Conservation (phyloP, 2,888 invertebrate genomes). For the Tiliacea citrago region DNA sequence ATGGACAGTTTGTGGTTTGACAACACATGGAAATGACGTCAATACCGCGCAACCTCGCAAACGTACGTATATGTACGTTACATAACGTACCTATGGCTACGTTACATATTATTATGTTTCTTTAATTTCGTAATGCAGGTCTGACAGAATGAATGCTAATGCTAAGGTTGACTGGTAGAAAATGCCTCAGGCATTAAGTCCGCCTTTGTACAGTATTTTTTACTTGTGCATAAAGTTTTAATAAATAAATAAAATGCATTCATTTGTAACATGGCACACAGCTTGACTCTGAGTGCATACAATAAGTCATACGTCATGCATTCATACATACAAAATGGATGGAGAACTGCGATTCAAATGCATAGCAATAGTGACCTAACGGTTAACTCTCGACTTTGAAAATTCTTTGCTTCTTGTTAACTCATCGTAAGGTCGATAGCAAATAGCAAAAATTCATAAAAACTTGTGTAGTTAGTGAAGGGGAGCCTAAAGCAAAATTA, state of each 20-base stretch:
- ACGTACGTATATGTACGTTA: background rate
- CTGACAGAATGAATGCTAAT: too few relatives aligned
- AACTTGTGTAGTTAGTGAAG: too few relatives aligned
- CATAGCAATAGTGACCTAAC: background rate
- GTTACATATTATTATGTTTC: background rate
- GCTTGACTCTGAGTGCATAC: background rate
- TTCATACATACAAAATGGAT: background rate
- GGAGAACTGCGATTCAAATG: background rate
- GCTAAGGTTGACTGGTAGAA: too few relatives aligned
- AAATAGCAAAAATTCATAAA: too few relatives aligned
- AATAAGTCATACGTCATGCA: slow-evolving; percentile 8
- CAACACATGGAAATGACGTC: background rate
- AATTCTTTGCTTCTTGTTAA: background rate
- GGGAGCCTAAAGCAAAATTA: too few relatives aligned
- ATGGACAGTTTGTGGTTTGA: slow-evolving; percentile 1
- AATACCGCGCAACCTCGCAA: background rate
- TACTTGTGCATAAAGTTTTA: too few relatives aligned
- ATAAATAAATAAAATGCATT: too few relatives aligned
- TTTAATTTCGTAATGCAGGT: slow-evolving; percentile 9
- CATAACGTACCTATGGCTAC: background rate
- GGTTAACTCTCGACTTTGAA: background rate
- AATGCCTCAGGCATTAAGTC: too few relatives aligned
- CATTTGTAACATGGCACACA: slow-evolving; percentile 2
- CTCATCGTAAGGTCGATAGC: too few relatives aligned
- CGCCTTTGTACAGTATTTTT: too few relatives aligned